Evolutionary conservation across 2,113 vertebrate genomes (phyloP).

Genomic region (Psilopsiagon aymara): DNA sequence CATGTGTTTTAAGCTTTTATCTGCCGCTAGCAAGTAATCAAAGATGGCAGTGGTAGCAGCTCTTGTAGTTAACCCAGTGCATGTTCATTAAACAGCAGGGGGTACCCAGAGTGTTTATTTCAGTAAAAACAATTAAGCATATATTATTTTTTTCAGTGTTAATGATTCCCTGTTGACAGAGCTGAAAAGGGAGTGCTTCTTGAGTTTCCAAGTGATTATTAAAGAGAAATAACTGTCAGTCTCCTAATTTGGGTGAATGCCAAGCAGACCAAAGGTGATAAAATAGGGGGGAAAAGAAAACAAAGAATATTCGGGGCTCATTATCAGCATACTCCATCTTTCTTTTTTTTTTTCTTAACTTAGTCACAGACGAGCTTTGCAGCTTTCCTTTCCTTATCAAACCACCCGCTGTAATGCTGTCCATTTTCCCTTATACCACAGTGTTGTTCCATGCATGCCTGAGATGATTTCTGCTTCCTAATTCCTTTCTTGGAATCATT

Average conservation of each 20-base stretch:
- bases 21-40: slow-evolving; percentile 42
- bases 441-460: background rate
- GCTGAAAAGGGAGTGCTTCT: slow-evolving; percentile 30
- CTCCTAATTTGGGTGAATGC: slow-evolving; percentile 56
- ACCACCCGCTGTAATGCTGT: background rate
- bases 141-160: slow-evolving; percentile 49
- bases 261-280: slow-evolving; percentile 54
- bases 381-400: background rate
- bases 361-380: background rate
- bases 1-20: slow-evolving; percentile 18
- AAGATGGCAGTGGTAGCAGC: background rate
- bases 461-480: background rate
- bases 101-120: slow-evolving; percentile 58
- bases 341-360: background rate
- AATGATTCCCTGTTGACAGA: slow-evolving; percentile 65
- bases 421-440: background rate
- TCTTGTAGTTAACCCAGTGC: slow-evolving; percentile 14
- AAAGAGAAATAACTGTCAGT: slow-evolving; percentile 63
- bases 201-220: slow-evolving; percentile 58
- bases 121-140: slow-evolving; percentile 66
- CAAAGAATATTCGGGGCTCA: slow-evolving; percentile 8
- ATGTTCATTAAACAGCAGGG: slow-evolving; percentile 53
- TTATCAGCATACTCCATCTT: background rate
- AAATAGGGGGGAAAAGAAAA: background rate
- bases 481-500: slow-evolving; percentile 20